These are phyloP conservation scores for Platanista minor DNA, from an alignment of 2,113 vertebrate species.

Conservation along the genomic window DNA sequence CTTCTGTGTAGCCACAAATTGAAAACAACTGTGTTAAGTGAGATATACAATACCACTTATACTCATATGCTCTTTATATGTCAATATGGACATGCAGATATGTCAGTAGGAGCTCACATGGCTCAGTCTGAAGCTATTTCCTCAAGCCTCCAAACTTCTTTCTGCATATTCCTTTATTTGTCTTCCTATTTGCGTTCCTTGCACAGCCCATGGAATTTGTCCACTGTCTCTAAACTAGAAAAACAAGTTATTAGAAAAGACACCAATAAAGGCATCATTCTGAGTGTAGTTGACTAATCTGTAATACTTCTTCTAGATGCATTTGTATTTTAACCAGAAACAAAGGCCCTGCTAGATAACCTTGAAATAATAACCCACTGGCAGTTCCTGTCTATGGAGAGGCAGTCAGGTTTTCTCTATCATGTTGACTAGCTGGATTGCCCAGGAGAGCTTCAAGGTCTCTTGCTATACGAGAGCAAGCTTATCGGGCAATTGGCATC, in stretches of 20 bases:
- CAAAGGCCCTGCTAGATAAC: not conserved
- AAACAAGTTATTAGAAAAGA: not conserved
- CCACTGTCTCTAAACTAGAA: not conserved
- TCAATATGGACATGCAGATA: not conserved
- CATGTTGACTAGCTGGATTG: too few species aligned
- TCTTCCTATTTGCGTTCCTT: not conserved
- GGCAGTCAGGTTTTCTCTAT: not conserved
- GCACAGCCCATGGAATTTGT: not conserved
- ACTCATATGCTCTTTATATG: not conserved
- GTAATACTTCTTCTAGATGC: not conserved
- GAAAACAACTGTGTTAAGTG: not conserved
- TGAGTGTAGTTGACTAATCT: not conserved
- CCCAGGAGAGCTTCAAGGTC: not conserved
- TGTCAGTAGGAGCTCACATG: not conserved
- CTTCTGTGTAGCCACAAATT: not conserved
- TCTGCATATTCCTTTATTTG: not conserved
- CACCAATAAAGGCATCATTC: not conserved
- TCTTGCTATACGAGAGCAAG: not conserved
- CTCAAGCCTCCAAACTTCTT: not conserved
- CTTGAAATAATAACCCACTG: not conserved
- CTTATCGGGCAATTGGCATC: not conserved
- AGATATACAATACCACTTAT: not conserved
- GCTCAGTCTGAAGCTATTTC: not conserved
- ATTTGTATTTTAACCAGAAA: not conserved
- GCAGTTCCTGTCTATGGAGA: not conserved